These are phyloP conservation scores for Percina caprodes DNA, from an alignment of 2,113 vertebrate species.

Conservation along the genomic window DNA sequence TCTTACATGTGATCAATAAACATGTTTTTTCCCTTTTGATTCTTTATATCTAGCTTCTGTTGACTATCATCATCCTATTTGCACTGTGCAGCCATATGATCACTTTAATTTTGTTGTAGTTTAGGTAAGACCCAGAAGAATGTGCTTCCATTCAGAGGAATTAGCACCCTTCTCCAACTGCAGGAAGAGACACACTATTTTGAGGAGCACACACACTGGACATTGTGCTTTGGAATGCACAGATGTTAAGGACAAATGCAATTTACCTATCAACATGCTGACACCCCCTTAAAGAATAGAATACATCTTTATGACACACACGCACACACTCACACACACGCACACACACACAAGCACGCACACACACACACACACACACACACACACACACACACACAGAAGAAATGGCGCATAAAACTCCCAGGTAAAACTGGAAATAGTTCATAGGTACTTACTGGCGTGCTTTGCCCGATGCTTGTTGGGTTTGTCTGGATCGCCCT, in stretches of 20 bases:
- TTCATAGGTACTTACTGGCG: slow-evolving; percentile 90
- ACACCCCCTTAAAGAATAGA: slow-evolving; percentile 11
- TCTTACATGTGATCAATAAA: not conserved
- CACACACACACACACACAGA: not conserved
- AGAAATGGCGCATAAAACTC: not conserved
- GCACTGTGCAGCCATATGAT: not conserved
- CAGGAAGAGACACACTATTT: slow-evolving; percentile 65
- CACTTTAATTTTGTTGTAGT: slow-evolving; percentile 27
- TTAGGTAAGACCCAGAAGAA: slow-evolving; percentile 42
- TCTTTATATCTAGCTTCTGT: not conserved
- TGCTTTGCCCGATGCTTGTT: slow-evolving; percentile 94
- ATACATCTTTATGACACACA: not conserved
- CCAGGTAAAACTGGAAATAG: slow-evolving; percentile 1
- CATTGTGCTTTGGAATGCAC: slow-evolving; percentile 56
- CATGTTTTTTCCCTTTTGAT: not conserved
- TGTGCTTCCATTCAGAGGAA: slow-evolving; percentile 57
- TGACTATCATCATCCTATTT: not conserved
- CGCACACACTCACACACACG: not conserved
- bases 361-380: not conserved
- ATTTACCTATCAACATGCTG: slow-evolving; percentile 27
- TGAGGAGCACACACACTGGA: slow-evolving; percentile 48
- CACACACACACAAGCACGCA: not conserved
- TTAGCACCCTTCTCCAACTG: slow-evolving; percentile 34
- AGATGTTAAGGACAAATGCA: slow-evolving; percentile 55
- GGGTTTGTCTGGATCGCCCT: slow-evolving; percentile 89